phyloP scores from a whole-genome alignment of 2,888 invertebrate species.

The Euspilapteryx auroguttella region DNA sequence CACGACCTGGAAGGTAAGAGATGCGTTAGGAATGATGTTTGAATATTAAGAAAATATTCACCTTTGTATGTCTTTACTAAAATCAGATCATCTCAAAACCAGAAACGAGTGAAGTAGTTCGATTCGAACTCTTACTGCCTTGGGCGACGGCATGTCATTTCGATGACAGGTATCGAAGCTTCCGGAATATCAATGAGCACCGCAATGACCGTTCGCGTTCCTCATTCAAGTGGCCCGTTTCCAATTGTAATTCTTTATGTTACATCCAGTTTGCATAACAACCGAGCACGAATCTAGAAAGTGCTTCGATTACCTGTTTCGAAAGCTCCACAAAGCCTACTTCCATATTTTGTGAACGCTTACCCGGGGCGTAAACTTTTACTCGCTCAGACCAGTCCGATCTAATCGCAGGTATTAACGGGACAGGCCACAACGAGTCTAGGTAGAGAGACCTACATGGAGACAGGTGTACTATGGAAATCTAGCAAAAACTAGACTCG shows the following conservation, averaged over 20 bases:
- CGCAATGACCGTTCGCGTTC: too few relatives aligned
- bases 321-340: slow-evolving; percentile 33
- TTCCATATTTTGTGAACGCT: slow-evolving; percentile 42
- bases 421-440: slow-evolving; percentile 36
- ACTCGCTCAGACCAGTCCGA: slow-evolving; percentile 19
- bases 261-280: slow-evolving; percentile 51
- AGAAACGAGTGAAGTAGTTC: too few relatives aligned
- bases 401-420: slow-evolving; percentile 24
- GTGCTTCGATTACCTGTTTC: slow-evolving; percentile 39
- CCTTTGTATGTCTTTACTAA: too few relatives aligned
- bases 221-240: slow-evolving; percentile 15
- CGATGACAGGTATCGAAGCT: too few relatives aligned
- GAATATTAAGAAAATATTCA: too few relatives aligned
- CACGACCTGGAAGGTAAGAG: slow-evolving; percentile 65
- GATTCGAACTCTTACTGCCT: too few relatives aligned
- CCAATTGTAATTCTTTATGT: slow-evolving; percentile 49
- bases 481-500: slow-evolving; percentile 48
- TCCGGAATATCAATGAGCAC: too few relatives aligned
- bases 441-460: slow-evolving; percentile 36
- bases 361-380: slow-evolving; percentile 46
- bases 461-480: slow-evolving; percentile 27
- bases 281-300: slow-evolving; percentile 44
- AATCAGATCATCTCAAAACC: too few relatives aligned
- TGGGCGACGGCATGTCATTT: too few relatives aligned
- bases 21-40: too few relatives aligned